Percentiles rank a stretch among this genome's conserved stretches.
phyloP scores from a whole-genome alignment of 2,888 invertebrate species.

The Harpalus rubripes region DNA sequence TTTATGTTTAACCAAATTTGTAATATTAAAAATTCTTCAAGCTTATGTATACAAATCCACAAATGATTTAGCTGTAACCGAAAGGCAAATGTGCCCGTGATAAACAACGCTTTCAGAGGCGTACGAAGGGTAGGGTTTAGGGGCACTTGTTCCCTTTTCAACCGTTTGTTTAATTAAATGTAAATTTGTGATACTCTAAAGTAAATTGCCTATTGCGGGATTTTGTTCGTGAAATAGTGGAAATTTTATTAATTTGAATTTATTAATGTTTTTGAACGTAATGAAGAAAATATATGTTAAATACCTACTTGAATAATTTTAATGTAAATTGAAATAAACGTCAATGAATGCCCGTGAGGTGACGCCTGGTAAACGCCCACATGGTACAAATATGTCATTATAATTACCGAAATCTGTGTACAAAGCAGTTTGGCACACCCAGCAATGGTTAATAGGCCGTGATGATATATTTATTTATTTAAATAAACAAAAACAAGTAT shows the following conservation, averaged over 20 bases:
- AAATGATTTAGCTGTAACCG: conserved; percentile 52
- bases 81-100: conserved; percentile 39
- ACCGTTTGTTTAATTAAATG: conserved; percentile 46
- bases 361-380: too few relatives aligned
- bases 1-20: conserved; percentile 23
- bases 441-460: too few relatives aligned
- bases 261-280: conserved; percentile 2
- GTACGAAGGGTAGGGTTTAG: neutral
- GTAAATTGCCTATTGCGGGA: conserved; percentile 23
- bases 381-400: too few relatives aligned
- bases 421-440: too few relatives aligned
- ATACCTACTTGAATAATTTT: neutral
- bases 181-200: conserved; percentile 24
- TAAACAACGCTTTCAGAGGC: conserved; percentile 39
- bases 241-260: conserved; percentile 10
- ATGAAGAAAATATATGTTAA: neutral
- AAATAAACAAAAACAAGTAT: too few relatives aligned
- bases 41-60: conserved; percentile 47
- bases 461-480: too few relatives aligned
- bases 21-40: conserved; percentile 56
- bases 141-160: neutral
- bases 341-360: too few relatives aligned
- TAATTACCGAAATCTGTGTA: too few relatives aligned
- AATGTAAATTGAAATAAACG: too few relatives aligned
- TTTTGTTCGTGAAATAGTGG: conserved; percentile 14